Evolutionary conservation across 2,888 invertebrate species (phyloP), one percentile per base, ranked within the genome.

Genomic region (Hirudinaria manillensis): DNA sequence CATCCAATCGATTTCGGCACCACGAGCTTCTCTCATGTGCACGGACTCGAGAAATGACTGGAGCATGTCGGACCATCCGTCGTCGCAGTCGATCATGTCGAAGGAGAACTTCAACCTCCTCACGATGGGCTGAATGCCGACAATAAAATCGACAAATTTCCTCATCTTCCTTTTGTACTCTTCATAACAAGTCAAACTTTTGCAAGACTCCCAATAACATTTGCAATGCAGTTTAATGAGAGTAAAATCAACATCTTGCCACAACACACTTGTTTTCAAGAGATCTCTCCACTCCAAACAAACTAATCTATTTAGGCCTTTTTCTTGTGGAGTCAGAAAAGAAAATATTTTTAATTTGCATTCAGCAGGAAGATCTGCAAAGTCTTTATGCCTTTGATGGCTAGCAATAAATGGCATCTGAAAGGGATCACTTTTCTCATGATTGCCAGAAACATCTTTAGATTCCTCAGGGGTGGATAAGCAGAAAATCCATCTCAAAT

Each of bases 291-390:
- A 84, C 16, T 81, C 77, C 24, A 76, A 61, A 75, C 83, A 83
- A 3, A 84, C 83, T 75, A 78, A 78, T 29, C 81, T 79, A 16
- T 79, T 78, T 32, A 78, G 75, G 4, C 83, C 84, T 76, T 83
- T 82, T 51, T 84, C 82, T 70, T 79, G 77, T 24, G 80, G 79
- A 51, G 78, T 77, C 27, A 84, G 80, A 72, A 81, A 83, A 13
- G 81, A 79, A 77, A 84, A 84, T 32, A 84, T 79, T 75, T 83
- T 83, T 24, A 83, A 77, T 78, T 83, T 81, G 78, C 83, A 84
- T 72, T 82, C 82, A 51, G 78, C 77, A 32, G 84, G 84, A 38
- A 84, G 78, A 24, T 78, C 75, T 68, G 81, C 76, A 77, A 84
- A 82, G 38, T 29, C 29, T 34, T 68, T 29, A 4, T 29, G 36